These are phyloP conservation scores for Cromileptes altivelis DNA, from an alignment of 2,113 vertebrate species.

Conservation along the genomic window DNA sequence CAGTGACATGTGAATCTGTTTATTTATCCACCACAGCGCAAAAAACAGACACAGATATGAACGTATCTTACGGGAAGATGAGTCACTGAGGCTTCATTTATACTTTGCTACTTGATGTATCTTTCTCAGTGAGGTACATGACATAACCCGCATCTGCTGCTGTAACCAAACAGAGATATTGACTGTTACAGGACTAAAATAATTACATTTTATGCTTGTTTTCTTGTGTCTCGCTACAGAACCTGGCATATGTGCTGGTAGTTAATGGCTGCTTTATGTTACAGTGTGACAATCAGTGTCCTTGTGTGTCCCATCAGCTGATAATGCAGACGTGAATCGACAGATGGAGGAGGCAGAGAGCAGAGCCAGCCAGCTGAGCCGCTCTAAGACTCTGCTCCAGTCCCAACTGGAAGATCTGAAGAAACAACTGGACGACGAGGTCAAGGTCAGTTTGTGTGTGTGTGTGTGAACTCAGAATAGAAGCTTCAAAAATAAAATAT, in stretches of 20 bases:
- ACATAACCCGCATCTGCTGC: not conserved
- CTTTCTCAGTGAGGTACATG: not conserved
- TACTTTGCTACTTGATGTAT: not conserved
- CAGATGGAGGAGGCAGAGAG: slow-evolving; percentile 85
- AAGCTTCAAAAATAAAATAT: not conserved
- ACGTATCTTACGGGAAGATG: not conserved
- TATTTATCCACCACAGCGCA: not conserved
- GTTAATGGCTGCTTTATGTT: not conserved
- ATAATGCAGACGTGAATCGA: slow-evolving; percentile 82
- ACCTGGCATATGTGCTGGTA: not conserved
- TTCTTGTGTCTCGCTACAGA: not conserved
- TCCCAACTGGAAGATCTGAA: slow-evolving; percentile 85
- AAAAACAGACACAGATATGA: not conserved
- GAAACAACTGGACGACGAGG: slow-evolving; percentile 87
- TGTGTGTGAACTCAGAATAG: not conserved
- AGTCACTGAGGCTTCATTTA: not conserved
- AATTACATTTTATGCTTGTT: not conserved
- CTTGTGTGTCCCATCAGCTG: slow-evolving; percentile 73
- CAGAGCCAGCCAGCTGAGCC: slow-evolving; percentile 77
- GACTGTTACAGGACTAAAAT: not conserved
- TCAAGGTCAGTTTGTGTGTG: slow-evolving; percentile 79
- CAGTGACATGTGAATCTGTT: not conserved
- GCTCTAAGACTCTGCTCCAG: slow-evolving; percentile 79
- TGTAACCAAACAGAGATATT: not conserved
- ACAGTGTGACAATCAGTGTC: not conserved